Evolutionary conservation across 1,140 invertebrate species (phyloP).

Genomic region (Neodiprion pinetum): DNA sequence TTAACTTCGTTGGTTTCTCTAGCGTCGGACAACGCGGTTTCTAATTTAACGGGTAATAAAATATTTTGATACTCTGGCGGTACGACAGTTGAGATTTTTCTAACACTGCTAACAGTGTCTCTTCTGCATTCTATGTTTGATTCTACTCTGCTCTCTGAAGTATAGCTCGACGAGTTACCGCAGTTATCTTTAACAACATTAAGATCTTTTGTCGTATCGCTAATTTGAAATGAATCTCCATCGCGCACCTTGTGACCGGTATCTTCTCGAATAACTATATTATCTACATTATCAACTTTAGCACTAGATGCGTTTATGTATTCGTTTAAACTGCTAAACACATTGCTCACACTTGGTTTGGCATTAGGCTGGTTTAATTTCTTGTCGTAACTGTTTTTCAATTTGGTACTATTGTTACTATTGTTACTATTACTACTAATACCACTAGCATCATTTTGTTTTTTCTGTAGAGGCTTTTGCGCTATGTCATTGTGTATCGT

Average conservation of each 20-base stretch:
- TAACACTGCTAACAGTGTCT: neutral
- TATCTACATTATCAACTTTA: conserved; percentile 39
- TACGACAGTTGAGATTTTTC: conserved; percentile 15
- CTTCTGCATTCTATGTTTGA: neutral
- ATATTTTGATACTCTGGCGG: conserved; percentile 48
- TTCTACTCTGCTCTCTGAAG: neutral
- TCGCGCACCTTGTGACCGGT: neutral
- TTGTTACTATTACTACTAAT: too few species aligned
- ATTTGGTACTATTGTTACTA: conserved; percentile 26
- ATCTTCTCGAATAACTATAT: conserved; percentile 11
- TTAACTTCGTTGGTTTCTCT: conserved; percentile 14
- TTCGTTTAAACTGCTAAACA: conserved; percentile 71
- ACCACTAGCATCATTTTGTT: conserved; percentile 41
- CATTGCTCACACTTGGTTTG: conserved; percentile 66
- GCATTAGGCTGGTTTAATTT: conserved; percentile 54
- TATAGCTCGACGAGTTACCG: neutral
- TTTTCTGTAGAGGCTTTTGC: conserved; percentile 45
- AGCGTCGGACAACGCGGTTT: conserved; percentile 22
- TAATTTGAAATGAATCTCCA: neutral
- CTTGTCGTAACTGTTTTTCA: conserved; percentile 53
- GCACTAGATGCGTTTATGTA: conserved; percentile 62
- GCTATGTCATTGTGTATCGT: conserved; percentile 48
- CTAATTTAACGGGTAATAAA: conserved; percentile 47
- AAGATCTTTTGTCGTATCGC: neutral
- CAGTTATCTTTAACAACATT: neutral